phyloP scores from a whole-genome alignment of 2,888 invertebrate genomes.

The Machimus atricapillus region DNA sequence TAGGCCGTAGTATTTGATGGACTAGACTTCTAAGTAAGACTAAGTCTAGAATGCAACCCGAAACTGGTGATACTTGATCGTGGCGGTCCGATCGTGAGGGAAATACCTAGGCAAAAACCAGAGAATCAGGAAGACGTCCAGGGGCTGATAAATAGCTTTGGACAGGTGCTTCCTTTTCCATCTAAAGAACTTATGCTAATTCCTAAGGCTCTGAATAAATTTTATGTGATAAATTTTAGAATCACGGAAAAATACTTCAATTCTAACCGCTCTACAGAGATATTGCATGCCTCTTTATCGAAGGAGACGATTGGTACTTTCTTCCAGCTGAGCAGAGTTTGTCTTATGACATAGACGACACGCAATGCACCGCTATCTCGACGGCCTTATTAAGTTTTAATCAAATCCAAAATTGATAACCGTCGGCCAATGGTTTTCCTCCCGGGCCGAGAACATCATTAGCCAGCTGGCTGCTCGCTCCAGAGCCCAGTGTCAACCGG shows the following conservation, averaged over 20 bases:
- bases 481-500: not conserved
- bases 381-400: slow-evolving; percentile 18
- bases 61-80: not conserved
- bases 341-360: not conserved
- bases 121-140: not conserved
- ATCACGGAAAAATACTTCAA: not conserved
- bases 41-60: not conserved
- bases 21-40: not conserved
- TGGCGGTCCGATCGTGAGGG: not conserved
- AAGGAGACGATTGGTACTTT: not conserved
- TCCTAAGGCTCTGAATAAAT: slow-evolving; percentile 2
- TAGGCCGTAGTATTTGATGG: not conserved
- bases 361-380: slow-evolving; percentile 18
- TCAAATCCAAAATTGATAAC: slow-evolving; percentile 31
- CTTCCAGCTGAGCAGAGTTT: not conserved
- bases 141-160: not conserved
- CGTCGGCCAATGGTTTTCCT: not conserved
- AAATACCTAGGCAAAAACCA: not conserved
- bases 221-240: slow-evolving; percentile 5
- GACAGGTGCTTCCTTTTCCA: slow-evolving; percentile 2
- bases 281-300: slow-evolving; percentile 6
- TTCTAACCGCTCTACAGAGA: not conserved
- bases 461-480: not conserved
- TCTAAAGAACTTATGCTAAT: slow-evolving; percentile 13
- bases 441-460: not conserved